phyloP scores from a whole-genome alignment of 2,113 vertebrate species.

The Cebus imitator region DNA sequence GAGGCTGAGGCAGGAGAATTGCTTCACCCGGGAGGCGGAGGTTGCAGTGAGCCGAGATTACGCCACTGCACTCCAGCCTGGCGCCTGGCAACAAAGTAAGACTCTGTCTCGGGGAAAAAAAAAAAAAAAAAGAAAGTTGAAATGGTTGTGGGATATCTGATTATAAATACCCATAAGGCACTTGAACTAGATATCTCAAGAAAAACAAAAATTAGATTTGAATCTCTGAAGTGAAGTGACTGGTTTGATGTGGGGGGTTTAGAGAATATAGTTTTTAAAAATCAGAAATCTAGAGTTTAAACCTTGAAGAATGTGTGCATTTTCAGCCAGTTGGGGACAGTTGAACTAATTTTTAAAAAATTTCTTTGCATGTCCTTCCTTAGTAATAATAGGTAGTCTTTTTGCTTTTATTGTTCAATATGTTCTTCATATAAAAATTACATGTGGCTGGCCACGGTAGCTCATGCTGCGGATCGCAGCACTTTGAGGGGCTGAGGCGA shows the following conservation, averaged over 20 bases:
- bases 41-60: too few species aligned
- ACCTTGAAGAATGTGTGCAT: not conserved
- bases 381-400: not conserved
- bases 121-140: not conserved
- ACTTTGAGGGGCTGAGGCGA: not conserved
- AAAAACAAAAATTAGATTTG: not conserved
- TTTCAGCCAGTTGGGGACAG: not conserved
- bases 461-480: not conserved
- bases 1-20: too few species aligned
- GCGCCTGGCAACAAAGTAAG: too few species aligned
- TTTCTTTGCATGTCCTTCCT: not conserved
- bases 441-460: not conserved
- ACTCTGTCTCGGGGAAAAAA: too few species aligned
- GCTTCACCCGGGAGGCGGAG: too few species aligned
- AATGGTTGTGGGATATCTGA: not conserved
- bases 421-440: not conserved
- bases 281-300: not conserved
- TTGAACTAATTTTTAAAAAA: not conserved
- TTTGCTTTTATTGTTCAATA: not conserved
- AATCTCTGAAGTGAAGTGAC: not conserved
- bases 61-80: too few species aligned
- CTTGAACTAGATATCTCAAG: not conserved
- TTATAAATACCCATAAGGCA: not conserved
- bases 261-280: not conserved
- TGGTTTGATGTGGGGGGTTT: not conserved